A percentile compares a stretch with the other conserved stretches of the same genome.
These are phyloP conservation scores for Lophius americanus DNA, from an alignment of 2,797 vertebrate species.

Conservation along the genomic window DNA sequence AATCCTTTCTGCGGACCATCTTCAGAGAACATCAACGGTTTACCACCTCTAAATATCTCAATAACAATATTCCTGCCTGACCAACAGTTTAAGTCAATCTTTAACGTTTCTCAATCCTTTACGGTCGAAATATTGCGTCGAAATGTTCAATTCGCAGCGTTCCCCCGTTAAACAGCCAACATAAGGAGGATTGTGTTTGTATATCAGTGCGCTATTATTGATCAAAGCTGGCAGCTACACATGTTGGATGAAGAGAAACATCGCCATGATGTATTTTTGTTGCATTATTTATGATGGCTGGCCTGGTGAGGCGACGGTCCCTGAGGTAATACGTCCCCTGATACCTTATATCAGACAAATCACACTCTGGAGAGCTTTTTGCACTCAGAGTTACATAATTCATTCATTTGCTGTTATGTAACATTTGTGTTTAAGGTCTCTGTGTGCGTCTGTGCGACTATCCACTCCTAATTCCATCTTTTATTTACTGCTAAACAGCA, in stretches of 20 bases:
- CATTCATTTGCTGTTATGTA: conserved; percentile 64
- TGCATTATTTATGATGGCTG: conserved; percentile 81
- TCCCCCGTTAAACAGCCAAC: conserved; percentile 51
- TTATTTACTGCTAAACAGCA: conserved; percentile 45
- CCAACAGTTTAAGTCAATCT: conserved; percentile 55
- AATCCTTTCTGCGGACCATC: conserved; percentile 31
- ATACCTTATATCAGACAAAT: conserved; percentile 78
- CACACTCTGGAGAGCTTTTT: conserved; percentile 59
- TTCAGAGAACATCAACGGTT: conserved; percentile 25
- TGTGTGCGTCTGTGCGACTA: conserved; percentile 10
- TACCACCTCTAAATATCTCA: conserved; percentile 1
- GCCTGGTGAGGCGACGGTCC: conserved; percentile 67
- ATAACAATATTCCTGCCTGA: conserved; percentile 22
- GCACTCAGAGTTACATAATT: conserved; percentile 58
- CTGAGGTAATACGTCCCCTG: conserved; percentile 76
- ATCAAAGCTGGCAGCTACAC: conserved; percentile 84
- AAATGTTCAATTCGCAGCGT: conserved; percentile 52
- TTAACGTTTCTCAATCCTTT: conserved; percentile 31
- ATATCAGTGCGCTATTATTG: conserved; percentile 68
- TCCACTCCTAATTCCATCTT: conserved; percentile 49
- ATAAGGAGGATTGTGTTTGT: conserved; percentile 63
- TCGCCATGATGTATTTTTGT: conserved; percentile 77
- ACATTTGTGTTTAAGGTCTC: conserved; percentile 57
- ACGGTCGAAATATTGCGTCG: conserved; percentile 46
- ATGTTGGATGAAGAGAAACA: conserved; percentile 81